Evolutionary conservation across 2,113 vertebrate genomes (phyloP), one percentile per base, ranked within the genome.

Genomic region (Bagarius yarrelli): DNA sequence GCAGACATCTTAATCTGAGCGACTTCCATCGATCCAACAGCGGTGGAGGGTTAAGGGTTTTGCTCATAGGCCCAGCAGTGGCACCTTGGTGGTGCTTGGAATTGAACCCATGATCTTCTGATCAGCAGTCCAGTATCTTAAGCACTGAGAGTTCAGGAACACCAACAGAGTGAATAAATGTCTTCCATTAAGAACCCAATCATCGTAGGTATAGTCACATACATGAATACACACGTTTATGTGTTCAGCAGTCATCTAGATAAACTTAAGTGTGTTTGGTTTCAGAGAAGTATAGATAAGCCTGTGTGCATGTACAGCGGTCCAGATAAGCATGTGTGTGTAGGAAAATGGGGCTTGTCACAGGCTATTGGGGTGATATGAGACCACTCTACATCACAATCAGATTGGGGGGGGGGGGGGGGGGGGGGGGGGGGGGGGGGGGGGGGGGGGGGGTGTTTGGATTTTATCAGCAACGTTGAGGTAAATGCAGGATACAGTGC

Each of bases 361-460:
- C 78, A 77, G 74, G 76, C 64, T 69, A 77, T 75, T 81, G 34
- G 61, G 27, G 61, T 71, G n/a, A 69, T 69, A 79, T 73, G 12
- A 79, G 82, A 84, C 74, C 76, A 79, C 25, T 66, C 25, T 47
- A 50, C 30, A 52, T 47, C 27, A 76, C 36, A 82, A 86, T 84
- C 79, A 73, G 83, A 86, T 82, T 66, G 66, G 74, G 81, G 74
- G 64, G 44, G 5, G 44, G 5, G 5, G 44, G 4, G 44, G 4
- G 44, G 4, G 9, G 44, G 44, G 44, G 44, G 4, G 5, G 9
- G 66, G 74, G 81, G 74, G 64, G 44, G 5, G 44, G 5, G 5
- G 44, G 4, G 44, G 4, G 44, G 4, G 9, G 44, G 44, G 44
- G 44, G 4, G 5, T 1, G 44, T 47, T 6, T 81, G 30, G 25